Base-by-base conservation (phyloP, 2,797 vertebrate genomes). In the Oreonectes daqikongensis region DNA sequence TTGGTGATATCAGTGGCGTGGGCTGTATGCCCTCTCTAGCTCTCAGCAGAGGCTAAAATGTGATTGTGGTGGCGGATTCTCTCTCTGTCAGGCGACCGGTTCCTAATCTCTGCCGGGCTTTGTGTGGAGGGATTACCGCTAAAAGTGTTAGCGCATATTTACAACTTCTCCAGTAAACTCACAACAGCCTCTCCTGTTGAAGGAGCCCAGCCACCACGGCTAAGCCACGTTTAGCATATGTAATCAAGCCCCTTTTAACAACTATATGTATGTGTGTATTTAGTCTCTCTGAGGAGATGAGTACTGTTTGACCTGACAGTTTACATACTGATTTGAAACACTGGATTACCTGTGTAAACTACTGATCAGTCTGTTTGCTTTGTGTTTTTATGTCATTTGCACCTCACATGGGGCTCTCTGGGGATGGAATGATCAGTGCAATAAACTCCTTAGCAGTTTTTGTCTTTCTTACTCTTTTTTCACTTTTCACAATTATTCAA, bases 131-230 rank as follows among this genome's bases (percentile, higher is more conserved):
- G 92, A 93, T 93, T 93, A 93, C 89, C 79, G 83, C 86, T 88
- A 89, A 89, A 92, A 92, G 89, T 92, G 91, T 92, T 93, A 91
- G 86, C 87, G 91, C 89, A 90, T 93, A 93, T 92, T 92, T 93
- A 92, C 90, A 91, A 91, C 89, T 92, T 89, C 86, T 90, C 89
- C 88, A 90, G 89, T 90, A 92, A 84, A 93, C 90, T 91, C 90
- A 92, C 90, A 89, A 91, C 91, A 90, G 91, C 87, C 92, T 91
- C 86, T 75, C 69, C 88, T 87, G 86, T 86, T 87, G 87, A 89
- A 87, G 86, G 87, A 69, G 85, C 87, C 88, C 85, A 87, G 90
- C 86, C 86, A 82, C 83, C 44, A 87, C 88, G 42, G 90, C 89
- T 92, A 92, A 93, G 92, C 90, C 89, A 90, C 85, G 30, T 89